These are phyloP conservation scores for Panopea generosa DNA, from an alignment of 2,888 invertebrate species.

Conservation along the genomic window DNA sequence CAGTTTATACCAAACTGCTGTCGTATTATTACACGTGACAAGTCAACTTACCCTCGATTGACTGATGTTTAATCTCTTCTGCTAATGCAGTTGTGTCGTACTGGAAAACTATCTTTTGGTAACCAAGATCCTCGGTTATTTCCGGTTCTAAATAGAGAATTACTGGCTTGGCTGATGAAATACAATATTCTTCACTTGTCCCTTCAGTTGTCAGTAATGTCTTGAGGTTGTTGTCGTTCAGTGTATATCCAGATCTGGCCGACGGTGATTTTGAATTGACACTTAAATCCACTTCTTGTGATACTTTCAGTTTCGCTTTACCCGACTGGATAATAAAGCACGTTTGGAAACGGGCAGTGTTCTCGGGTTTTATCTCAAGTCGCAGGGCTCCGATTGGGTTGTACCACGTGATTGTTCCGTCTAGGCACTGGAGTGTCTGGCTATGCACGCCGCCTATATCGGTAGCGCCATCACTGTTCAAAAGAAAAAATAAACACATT, in stretches of 20 bases:
- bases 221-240: constrained; percentile 60
- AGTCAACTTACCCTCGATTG: constrained; percentile 70
- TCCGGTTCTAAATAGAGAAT: constrained; percentile 73
- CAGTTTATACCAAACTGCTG: too few relatives aligned
- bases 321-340: constrained; percentile 66
- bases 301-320: constrained; percentile 65
- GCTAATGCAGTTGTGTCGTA: constrained; percentile 59
- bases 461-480: constrained; percentile 54
- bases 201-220: constrained; percentile 57
- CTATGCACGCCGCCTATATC: constrained; percentile 52
- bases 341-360: constrained; percentile 50
- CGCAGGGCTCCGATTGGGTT: constrained; percentile 71
- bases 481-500: constrained; percentile 49
- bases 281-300: constrained; percentile 62
- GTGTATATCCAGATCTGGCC: constrained; percentile 17
- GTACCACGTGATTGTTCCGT: constrained; percentile 72
- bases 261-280: constrained; percentile 39
- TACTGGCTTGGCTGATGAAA: constrained; percentile 57
- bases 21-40: too few relatives aligned
- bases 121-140: constrained; percentile 53
- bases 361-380: constrained; percentile 62
- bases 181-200: constrained; percentile 67
- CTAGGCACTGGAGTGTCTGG: constrained; percentile 64
- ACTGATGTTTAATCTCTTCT: constrained; percentile 35
- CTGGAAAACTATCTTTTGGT: constrained; percentile 63